Evolutionary conservation across 2,113 vertebrate genomes (phyloP).

Genomic region (Peucedramus taeniatus): DNA sequence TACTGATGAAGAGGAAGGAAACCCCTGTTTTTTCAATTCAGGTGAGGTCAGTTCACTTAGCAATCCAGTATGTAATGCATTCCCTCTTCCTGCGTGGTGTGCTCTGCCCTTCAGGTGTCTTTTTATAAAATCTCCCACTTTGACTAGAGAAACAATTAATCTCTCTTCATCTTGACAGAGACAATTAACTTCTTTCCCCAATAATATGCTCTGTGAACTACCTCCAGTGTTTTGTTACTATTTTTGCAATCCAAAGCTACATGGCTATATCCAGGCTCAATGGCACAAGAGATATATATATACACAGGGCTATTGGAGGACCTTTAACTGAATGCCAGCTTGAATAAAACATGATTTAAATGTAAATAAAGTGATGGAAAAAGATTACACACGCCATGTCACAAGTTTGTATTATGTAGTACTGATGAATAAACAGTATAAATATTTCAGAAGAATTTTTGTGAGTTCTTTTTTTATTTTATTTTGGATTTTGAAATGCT

Average conservation of each 20-base stretch:
- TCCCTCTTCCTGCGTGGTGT: not conserved
- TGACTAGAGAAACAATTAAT: not conserved
- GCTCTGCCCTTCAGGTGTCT: not conserved
- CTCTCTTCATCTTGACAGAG: not conserved
- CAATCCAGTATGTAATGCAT: not conserved
- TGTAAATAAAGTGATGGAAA: not conserved
- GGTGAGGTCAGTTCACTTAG: not conserved
- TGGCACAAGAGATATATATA: not conserved
- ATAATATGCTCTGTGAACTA: not conserved
- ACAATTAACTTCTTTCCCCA: not conserved
- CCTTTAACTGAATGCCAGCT: not conserved
- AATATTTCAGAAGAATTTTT: not conserved
- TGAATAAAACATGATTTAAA: slow-evolving; percentile 23
- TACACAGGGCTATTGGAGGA: not conserved
- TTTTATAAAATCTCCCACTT: not conserved
- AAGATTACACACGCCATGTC: not conserved
- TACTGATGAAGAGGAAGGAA: not conserved
- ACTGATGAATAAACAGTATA: not conserved
- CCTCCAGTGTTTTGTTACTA: not conserved
- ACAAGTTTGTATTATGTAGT: not conserved
- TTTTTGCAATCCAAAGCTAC: not conserved
- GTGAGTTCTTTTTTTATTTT: not conserved
- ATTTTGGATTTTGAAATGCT: not conserved
- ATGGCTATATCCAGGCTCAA: not conserved
- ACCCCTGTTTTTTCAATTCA: not conserved